Evolutionary conservation across 92 coral and sea anemone genomes (phyloP).

Genomic region (Desmophyllum pertusum): DNA sequence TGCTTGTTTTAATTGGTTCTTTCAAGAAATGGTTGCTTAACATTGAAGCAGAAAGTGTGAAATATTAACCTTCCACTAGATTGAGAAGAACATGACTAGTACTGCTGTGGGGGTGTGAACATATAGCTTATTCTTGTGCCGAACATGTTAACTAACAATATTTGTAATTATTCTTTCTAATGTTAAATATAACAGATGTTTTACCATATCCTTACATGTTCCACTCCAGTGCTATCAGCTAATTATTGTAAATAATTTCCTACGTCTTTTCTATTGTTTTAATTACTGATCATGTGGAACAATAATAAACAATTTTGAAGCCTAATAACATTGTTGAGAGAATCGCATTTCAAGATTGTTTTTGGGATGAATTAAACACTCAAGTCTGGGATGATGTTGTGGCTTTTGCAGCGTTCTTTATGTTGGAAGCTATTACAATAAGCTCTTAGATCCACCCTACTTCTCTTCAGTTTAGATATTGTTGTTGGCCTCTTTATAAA

Average conservation of each 20-base stretch:
- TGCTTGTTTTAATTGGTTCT: not conserved
- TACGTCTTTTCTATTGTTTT: not conserved
- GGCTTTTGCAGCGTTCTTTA: not conserved
- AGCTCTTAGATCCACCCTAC: not conserved
- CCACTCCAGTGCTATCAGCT: not conserved
- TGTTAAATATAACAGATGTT: not conserved
- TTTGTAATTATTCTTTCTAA: not conserved
- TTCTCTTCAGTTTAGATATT: not conserved
- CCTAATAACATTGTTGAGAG: not conserved
- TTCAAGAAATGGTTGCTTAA: not conserved
- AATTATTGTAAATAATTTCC: not conserved
- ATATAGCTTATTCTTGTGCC: not conserved
- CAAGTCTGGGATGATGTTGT: not conserved
- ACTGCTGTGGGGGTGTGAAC: not conserved
- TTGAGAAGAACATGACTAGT: not conserved
- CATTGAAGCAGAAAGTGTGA: constrained; percentile 4
- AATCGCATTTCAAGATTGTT: not conserved
- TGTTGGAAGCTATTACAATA: not conserved
- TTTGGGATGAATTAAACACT: not conserved
- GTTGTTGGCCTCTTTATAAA: not conserved
- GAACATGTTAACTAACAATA: constrained; percentile 1
- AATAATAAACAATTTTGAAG: not conserved
- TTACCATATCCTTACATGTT: not conserved
- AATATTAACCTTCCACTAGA: not conserved
- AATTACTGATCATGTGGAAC: constrained; percentile 29